phyloP scores from a whole-genome alignment of 1,140 invertebrate genomes.

The Amyelois transitella region DNA sequence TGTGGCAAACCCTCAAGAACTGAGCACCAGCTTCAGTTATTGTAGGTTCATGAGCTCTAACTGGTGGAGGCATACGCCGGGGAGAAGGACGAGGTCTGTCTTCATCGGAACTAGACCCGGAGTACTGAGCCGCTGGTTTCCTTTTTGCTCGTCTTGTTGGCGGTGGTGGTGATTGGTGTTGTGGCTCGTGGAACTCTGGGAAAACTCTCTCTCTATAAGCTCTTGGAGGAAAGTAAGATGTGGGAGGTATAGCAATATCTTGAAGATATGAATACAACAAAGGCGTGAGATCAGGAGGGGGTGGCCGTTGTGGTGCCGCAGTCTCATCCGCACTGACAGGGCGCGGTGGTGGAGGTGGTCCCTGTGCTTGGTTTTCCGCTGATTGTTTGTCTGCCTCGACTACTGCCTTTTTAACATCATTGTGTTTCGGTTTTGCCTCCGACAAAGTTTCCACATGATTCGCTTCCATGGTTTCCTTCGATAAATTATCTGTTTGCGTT shows the following conservation, averaged over 20 bases:
- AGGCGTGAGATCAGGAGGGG: slow-evolving; percentile 71
- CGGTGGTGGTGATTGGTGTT: slow-evolving; percentile 44
- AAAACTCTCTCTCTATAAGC: slow-evolving; percentile 51
- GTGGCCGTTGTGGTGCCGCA: slow-evolving; percentile 73
- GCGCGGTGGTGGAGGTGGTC: slow-evolving; percentile 35
- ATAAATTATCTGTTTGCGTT: slow-evolving; percentile 59
- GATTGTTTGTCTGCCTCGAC: not conserved
- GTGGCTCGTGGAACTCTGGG: slow-evolving; percentile 46
- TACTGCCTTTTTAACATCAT: not conserved
- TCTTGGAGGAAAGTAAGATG: slow-evolving; percentile 64
- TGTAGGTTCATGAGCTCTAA: slow-evolving; percentile 71
- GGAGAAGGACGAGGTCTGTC: slow-evolving; percentile 59
- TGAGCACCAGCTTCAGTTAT: slow-evolving; percentile 79
- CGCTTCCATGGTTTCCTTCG: not conserved
- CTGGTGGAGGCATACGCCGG: slow-evolving; percentile 47
- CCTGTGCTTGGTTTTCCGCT: slow-evolving; percentile 17
- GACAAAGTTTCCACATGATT: not conserved
- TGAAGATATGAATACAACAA: slow-evolving; percentile 75
- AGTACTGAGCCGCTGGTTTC: slow-evolving; percentile 46
- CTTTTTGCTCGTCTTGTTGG: slow-evolving; percentile 54
- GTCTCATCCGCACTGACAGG: slow-evolving; percentile 39
- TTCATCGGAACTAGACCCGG: slow-evolving; percentile 73
- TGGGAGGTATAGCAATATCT: slow-evolving; percentile 53
- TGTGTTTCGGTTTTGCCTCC: slow-evolving; percentile 12
- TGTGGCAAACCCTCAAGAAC: slow-evolving; percentile 78